These are phyloP conservation scores for Thereuonema tuberculata DNA, from an alignment of 1,140 invertebrate species.

Conservation along the genomic window DNA sequence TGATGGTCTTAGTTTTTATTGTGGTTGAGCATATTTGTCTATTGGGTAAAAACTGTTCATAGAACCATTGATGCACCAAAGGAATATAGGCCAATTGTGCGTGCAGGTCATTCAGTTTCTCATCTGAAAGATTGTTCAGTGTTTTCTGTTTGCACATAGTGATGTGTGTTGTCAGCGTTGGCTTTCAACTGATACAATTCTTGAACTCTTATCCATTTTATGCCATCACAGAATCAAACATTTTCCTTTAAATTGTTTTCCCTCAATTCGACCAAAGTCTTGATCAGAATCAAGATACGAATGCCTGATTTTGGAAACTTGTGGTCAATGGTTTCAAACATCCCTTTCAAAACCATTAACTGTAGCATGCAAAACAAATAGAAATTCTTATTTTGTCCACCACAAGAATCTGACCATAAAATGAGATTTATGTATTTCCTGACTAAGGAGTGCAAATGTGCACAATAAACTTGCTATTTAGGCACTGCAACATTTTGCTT, in stretches of 20 bases:
- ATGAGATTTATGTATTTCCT: slow-evolving; percentile 16
- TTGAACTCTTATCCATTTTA: not conserved
- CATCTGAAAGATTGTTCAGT: not conserved
- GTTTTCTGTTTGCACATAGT: not conserved
- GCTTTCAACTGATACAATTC: not conserved
- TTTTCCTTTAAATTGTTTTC: not conserved
- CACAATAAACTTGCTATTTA: slow-evolving; percentile 25
- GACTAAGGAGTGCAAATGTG: slow-evolving; percentile 9
- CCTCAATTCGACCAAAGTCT: not conserved
- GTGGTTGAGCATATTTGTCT: not conserved
- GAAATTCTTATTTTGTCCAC: slow-evolving; percentile 30
- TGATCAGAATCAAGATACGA: not conserved
- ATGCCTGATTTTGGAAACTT: slow-evolving; percentile 20
- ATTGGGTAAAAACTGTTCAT: not conserved
- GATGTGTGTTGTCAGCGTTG: not conserved
- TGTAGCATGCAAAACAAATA: slow-evolving; percentile 19
- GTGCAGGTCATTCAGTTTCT: not conserved
- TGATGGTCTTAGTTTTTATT: not conserved
- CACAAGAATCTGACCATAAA: slow-evolving; percentile 27
- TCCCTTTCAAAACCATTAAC: slow-evolving; percentile 2
- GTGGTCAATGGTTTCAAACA: slow-evolving; percentile 21
- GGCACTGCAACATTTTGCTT: slow-evolving; percentile 23
- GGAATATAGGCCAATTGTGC: not conserved
- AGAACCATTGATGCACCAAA: not conserved
- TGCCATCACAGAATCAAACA: not conserved